Base-by-base conservation (phyloP, 2,888 invertebrate species). In the Boloria euphrosyne region DNA sequence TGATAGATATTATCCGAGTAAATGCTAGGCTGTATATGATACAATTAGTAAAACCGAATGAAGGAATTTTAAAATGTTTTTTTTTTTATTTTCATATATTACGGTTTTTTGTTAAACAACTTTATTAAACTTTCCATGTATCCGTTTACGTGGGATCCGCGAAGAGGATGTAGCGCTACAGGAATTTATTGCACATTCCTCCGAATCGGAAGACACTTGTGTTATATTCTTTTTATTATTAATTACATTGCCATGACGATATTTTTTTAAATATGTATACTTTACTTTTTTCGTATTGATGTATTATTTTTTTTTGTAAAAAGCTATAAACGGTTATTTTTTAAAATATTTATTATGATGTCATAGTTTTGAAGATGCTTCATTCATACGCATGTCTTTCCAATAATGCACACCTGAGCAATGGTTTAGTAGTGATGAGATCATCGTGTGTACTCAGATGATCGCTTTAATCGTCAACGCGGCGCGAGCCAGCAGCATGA, bases 381-480 rank as follows among this genome's bases (percentile, higher is more conserved):
- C 55, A 62, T 58, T 62, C 44, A 58, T n/a, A 52, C 27, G 22
- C 14, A 53, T 50, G 27, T 66, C 38, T 62, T 46, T 53, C 57
- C 38, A 72, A 65, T 65, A 72, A 68, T 54, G 16, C 59, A 59
- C 74, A 75, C 75, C 74, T 73, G 74, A 72, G 49, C 61, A 71
- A 72, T 69, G 65, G 59, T 58, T 67, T 57, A 43, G 55, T 65
- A 62, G 64, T 54, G 73, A 69, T 89, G 89, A 89, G 83, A 85
- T 87, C 88, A 89, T 76, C 80, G 50, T 82, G 75, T 89, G 86
- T 87, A 78, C 75, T 77, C 87, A 88, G 85, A 80, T 87, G 87
- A 82, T 76, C 74, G 73, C 77, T 58, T 47, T 63, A 51, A 63
- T 64, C 49, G 70, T 75, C 72, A 64, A 58, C 50, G 66, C 54